A percentile compares a stretch with the other conserved stretches of the same genome.
These are phyloP conservation scores for Orthonychiurus folsomi DNA, from an alignment of 2,888 invertebrate genomes.

Conservation along the genomic window DNA sequence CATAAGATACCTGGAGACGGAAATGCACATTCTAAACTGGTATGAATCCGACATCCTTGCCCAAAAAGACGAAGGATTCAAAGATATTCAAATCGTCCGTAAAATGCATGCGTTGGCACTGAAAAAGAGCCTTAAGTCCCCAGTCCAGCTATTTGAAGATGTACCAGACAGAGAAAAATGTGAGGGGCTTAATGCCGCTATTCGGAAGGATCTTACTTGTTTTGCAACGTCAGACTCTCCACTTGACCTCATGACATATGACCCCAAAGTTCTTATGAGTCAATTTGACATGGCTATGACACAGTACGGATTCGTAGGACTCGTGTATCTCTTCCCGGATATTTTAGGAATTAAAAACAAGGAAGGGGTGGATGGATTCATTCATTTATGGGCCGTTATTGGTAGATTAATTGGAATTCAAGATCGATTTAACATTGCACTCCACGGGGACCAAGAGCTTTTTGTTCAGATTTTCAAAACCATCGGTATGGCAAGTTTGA, in stretches of 20 bases:
- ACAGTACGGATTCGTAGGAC: slow-evolving; percentile 6
- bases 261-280: slow-evolving; percentile 4
- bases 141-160: background rate
- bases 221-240: slow-evolving; percentile 2
- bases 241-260: slow-evolving; percentile 2
- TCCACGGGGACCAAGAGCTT: slow-evolving; percentile 2
- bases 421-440: slow-evolving; percentile 10
- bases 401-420: slow-evolving; percentile 8
- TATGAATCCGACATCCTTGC: background rate
- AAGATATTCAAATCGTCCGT: slow-evolving; percentile 9
- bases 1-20: slow-evolving; percentile 4
- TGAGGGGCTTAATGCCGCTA: background rate
- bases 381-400: slow-evolving; percentile 10
- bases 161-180: background rate
- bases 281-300: slow-evolving; percentile 12
- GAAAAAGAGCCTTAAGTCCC: background rate
- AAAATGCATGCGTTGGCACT: slow-evolving; percentile 7
- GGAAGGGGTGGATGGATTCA: background rate
- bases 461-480: slow-evolving; percentile 2
- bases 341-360: background rate
- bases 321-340: background rate
- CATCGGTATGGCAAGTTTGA: slow-evolving; percentile 9
- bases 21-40: slow-evolving; percentile 5
- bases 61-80: background rate
- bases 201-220: slow-evolving; percentile 1